phyloP scores from a whole-genome alignment of 2,888 invertebrate genomes.

The Tridacna gigas region DNA sequence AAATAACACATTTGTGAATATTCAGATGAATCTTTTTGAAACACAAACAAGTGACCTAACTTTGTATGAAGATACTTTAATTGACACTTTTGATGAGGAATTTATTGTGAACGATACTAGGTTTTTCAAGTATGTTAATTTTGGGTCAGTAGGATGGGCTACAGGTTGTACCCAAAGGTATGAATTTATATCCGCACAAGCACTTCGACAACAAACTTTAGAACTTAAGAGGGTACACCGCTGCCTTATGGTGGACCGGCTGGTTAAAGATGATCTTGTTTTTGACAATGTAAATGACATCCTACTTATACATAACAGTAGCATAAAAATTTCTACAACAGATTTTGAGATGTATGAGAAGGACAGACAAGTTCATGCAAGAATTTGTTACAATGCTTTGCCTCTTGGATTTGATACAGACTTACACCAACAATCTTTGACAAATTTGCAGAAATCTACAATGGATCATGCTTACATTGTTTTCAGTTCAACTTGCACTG shows the following conservation, averaged over 20 bases:
- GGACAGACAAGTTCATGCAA: not conserved
- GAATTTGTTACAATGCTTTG: not conserved
- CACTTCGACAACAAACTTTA: not conserved
- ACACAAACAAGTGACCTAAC: not conserved
- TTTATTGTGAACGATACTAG: not conserved
- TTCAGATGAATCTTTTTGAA: not conserved
- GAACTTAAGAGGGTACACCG: not conserved
- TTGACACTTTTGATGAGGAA: conserved; percentile 1
- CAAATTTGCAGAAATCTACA: not conserved
- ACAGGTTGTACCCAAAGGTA: not conserved
- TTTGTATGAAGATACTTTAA: conserved; percentile 3
- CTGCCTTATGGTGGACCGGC: not conserved
- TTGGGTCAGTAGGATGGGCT: not conserved
- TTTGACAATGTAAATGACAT: not conserved
- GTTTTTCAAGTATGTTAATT: not conserved
- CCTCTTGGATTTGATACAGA: not conserved
- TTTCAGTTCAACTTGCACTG: conserved; percentile 28
- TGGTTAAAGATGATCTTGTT: not conserved
- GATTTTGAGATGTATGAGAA: not conserved
- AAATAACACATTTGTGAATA: not conserved
- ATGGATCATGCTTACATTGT: conserved; percentile 13
- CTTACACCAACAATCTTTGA: not conserved
- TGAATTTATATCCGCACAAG: not conserved
- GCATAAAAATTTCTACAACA: not conserved
- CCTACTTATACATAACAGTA: not conserved